phyloP scores from a whole-genome alignment of 2,113 vertebrate genomes.

The Hydropotes inermis region DNA sequence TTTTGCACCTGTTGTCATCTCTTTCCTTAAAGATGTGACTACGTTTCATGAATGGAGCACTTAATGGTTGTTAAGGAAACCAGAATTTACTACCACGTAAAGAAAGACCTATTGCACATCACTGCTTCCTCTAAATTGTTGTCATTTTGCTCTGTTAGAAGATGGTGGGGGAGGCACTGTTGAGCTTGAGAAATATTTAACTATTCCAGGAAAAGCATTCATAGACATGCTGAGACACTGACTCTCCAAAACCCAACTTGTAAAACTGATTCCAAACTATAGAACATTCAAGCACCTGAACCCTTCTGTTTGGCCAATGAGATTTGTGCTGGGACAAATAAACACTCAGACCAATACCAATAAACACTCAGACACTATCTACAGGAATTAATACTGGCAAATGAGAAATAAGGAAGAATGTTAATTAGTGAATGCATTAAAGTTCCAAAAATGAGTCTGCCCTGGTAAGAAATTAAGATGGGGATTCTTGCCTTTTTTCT shows the following conservation, averaged over 20 bases:
- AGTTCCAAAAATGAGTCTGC: neutral
- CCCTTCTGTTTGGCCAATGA: neutral
- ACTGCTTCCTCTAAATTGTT: neutral
- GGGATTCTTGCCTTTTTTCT: neutral
- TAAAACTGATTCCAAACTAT: neutral
- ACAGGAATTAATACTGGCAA: neutral
- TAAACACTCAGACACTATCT: neutral
- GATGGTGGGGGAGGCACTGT: neutral
- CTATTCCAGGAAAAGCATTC: neutral
- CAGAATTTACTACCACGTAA: neutral
- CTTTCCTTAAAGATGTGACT: neutral
- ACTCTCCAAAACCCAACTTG: neutral
- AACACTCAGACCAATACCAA: neutral
- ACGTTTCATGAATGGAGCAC: constrained; percentile 17
- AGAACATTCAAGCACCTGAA: neutral
- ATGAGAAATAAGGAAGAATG: neutral
- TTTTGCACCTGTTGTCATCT: neutral
- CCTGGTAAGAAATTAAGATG: neutral
- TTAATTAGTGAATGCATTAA: neutral
- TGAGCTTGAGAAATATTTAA: neutral
- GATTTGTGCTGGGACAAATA: fast-evolving
- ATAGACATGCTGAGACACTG: neutral
- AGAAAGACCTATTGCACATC: neutral
- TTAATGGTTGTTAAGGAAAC: constrained; percentile 51
- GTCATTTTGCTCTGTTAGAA: neutral